phyloP scores from a whole-genome alignment of 2,113 vertebrate species.

The Heloderma charlesbogerti region DNA sequence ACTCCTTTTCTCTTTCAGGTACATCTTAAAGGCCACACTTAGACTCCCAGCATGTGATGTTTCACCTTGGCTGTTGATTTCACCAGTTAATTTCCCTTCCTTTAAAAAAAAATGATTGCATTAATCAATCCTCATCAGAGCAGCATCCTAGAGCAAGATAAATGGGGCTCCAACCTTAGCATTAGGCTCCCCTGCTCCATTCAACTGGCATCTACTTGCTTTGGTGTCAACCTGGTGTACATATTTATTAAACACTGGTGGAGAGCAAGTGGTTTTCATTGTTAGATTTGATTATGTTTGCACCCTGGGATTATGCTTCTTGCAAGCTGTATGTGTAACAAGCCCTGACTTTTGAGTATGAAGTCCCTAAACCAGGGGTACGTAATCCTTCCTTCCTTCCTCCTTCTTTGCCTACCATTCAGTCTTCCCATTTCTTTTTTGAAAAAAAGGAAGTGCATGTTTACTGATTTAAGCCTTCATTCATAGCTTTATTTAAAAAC shows the following conservation, averaged over 20 bases:
- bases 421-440: not conserved
- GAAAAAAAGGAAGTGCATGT: not conserved
- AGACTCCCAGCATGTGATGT: not conserved
- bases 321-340: conserved; percentile 37
- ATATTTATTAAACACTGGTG: conserved; percentile 33
- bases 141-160: not conserved
- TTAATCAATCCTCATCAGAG: not conserved
- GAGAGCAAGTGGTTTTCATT: not conserved
- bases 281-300: conserved; percentile 30
- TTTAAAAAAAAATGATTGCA: not conserved
- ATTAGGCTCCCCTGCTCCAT: not conserved
- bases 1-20: conserved; percentile 26
- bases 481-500: not conserved
- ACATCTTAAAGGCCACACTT: conserved; percentile 17
- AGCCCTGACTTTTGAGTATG: conserved; percentile 12
- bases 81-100: not conserved
- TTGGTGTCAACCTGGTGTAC: conserved; percentile 16
- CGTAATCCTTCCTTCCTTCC: not conserved
- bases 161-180: not conserved
- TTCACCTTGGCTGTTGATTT: conserved; percentile 15
- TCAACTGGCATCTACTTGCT: conserved; percentile 19
- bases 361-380: conserved; percentile 2
- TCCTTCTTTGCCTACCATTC: not conserved
- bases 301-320: conserved; percentile 22
- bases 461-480: not conserved